These are phyloP conservation scores for Tinamus guttatus DNA, from an alignment of 2,113 vertebrate species.

Conservation along the genomic window DNA sequence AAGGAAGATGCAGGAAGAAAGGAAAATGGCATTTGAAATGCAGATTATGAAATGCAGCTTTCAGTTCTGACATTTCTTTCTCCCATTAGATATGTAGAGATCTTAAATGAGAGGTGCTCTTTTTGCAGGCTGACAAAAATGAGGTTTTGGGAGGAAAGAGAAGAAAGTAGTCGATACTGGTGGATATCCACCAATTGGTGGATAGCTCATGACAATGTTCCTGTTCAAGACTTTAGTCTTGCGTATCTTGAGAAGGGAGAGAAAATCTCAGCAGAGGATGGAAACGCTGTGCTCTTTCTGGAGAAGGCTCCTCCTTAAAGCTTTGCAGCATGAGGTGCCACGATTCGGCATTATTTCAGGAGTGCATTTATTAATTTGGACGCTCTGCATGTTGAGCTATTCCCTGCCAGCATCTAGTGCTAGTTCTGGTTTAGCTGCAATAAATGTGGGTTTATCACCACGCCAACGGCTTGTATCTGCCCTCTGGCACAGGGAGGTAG, in stretches of 20 bases:
- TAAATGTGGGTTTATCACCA: fast-evolving
- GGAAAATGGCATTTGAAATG: background rate
- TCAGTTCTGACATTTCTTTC: background rate
- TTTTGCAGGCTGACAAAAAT: background rate
- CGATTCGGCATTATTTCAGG: background rate
- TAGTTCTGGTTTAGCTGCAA: background rate
- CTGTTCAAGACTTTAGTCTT: background rate
- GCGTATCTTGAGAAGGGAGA: background rate
- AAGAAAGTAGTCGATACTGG: background rate
- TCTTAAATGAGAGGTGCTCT: background rate
- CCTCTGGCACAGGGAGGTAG: background rate
- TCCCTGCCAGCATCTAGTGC: background rate
- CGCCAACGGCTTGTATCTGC: background rate
- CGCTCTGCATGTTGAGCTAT: background rate
- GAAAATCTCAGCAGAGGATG: background rate
- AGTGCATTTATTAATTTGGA: background rate
- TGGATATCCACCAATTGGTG: no score
- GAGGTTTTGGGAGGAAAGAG: background rate
- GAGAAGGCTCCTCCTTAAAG: background rate
- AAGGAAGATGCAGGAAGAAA: background rate
- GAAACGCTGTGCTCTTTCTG: background rate
- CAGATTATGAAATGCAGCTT: background rate
- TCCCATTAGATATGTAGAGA: background rate
- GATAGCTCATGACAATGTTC: background rate
- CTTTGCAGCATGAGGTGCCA: fast-evolving